Evolutionary conservation across 2,113 vertebrate genomes (phyloP).

Genomic region (Taurulus bubalis): DNA sequence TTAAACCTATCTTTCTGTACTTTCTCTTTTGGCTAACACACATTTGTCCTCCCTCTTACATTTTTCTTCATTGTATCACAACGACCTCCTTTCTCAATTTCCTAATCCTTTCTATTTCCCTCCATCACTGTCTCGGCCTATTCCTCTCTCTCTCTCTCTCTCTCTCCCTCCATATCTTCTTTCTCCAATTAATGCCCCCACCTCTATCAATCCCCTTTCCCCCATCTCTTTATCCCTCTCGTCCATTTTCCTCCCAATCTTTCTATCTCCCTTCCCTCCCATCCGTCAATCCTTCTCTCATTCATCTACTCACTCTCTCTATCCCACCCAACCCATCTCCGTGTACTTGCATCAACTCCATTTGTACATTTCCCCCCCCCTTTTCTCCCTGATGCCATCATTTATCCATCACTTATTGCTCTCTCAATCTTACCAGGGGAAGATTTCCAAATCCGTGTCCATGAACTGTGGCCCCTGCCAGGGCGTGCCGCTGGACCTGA

Average conservation of each 20-base stretch:
- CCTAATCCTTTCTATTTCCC: slow-evolving; percentile 43
- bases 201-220: slow-evolving; percentile 25
- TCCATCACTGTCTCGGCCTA: slow-evolving; percentile 38
- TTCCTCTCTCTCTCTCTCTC: slow-evolving; percentile 30
- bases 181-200: slow-evolving; percentile 54
- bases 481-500: slow-evolving; percentile 30
- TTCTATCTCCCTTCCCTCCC: slow-evolving; percentile 19
- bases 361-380: background rate
- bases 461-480: slow-evolving; percentile 71
- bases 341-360: slow-evolving; percentile 17
- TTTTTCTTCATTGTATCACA: slow-evolving; percentile 48
- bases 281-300: slow-evolving; percentile 24
- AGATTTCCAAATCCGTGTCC: slow-evolving; percentile 74
- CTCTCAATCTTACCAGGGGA: slow-evolving; percentile 50
- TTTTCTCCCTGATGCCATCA: background rate
- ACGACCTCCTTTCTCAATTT: slow-evolving; percentile 30
- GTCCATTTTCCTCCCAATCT: slow-evolving; percentile 45
- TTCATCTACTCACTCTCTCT: slow-evolving; percentile 27
- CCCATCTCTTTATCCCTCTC: slow-evolving; percentile 43
- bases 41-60: slow-evolving; percentile 24
- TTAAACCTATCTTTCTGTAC: slow-evolving; percentile 39
- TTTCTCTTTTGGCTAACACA: slow-evolving; percentile 28
- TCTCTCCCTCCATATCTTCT: slow-evolving; percentile 39
- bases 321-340: slow-evolving; percentile 13
- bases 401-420: slow-evolving; percentile 11